phyloP scores from a whole-genome alignment of 2,888 invertebrate species.

The Metacarcinus magister region DNA sequence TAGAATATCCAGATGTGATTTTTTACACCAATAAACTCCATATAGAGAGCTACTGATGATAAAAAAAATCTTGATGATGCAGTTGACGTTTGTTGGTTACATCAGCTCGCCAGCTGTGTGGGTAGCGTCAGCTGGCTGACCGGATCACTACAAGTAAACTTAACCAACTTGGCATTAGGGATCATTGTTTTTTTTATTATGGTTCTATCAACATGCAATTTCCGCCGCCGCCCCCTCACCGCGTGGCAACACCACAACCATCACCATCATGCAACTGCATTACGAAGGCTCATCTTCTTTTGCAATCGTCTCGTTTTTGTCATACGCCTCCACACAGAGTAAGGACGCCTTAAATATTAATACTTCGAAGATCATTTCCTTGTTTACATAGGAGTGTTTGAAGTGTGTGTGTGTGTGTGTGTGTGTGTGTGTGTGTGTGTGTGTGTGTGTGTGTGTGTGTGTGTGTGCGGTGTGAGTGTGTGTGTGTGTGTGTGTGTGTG shows the following conservation, averaged over 20 bases:
- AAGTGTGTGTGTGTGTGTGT: background rate
- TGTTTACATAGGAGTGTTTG: background rate
- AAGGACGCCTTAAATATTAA: background rate
- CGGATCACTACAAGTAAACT: background rate
- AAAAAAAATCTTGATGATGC: background rate
- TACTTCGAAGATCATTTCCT: background rate
- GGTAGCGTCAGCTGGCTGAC: slow-evolving; percentile 27
- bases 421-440: slow-evolving; percentile 40
- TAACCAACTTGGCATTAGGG: slow-evolving; percentile 7
- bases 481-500: slow-evolving; percentile 1
- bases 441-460: background rate
- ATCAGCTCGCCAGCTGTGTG: background rate
- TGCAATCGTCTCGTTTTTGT: background rate
- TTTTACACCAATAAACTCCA: background rate
- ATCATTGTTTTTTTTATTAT: slow-evolving; percentile 26
- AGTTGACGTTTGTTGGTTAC: background rate
- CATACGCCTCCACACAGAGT: background rate
- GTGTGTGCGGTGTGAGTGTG: too few species aligned
- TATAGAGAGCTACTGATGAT: background rate
- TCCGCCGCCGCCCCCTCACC: slow-evolving; percentile 30
- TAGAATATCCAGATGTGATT: background rate
- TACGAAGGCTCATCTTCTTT: background rate
- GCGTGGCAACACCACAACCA: background rate
- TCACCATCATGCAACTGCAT: background rate
- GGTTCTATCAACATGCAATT: slow-evolving; percentile 19